Conservation (phyloP, 1,140 invertebrate genomes). For the Drosophila azteca region DNA sequence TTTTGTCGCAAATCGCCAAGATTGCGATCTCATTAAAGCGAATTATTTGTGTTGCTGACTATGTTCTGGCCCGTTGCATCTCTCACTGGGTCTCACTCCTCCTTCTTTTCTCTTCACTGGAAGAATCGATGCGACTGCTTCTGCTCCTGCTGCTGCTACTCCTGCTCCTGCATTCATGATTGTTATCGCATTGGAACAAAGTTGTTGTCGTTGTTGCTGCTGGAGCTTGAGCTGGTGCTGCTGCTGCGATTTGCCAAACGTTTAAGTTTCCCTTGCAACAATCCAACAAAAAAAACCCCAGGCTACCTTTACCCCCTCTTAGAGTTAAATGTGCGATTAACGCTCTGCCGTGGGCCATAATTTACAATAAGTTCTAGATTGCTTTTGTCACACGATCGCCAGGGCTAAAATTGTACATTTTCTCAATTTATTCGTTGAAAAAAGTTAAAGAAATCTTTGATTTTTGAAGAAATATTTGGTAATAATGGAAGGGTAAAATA, state of each 20-base stretch:
- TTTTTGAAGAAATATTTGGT: too few relatives aligned
- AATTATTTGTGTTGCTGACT: conserved; percentile 81
- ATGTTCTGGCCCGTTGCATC: conserved; percentile 71
- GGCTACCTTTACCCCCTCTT: not conserved
- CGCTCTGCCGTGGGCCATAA: conserved; percentile 60
- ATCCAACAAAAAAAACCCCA: conserved; percentile 1
- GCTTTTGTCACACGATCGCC: conserved; percentile 55
- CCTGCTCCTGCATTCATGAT: conserved; percentile 65
- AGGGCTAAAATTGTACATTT: conserved; percentile 12
- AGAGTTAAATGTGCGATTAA: conserved; percentile 74
- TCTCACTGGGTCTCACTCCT: conserved; percentile 49
- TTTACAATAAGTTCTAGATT: conserved; percentile 69
- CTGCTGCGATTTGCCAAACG: conserved; percentile 74
- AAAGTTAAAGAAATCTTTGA: too few relatives aligned
- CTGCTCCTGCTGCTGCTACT: conserved; percentile 40
- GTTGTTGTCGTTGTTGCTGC: conserved; percentile 48
- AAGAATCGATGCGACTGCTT: conserved; percentile 28
- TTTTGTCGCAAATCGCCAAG: conserved; percentile 77
- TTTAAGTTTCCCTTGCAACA: conserved; percentile 55
- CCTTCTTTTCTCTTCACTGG: not conserved
- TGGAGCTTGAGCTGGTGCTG: conserved; percentile 31
- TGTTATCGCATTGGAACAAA: conserved; percentile 65
- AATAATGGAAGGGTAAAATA: too few relatives aligned
- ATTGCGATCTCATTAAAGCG: conserved; percentile 82
- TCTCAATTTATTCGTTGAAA: conserved; percentile 40